These are phyloP conservation scores for Grallaria varia DNA, from an alignment of 2,113 vertebrate genomes.

Conservation along the genomic window DNA sequence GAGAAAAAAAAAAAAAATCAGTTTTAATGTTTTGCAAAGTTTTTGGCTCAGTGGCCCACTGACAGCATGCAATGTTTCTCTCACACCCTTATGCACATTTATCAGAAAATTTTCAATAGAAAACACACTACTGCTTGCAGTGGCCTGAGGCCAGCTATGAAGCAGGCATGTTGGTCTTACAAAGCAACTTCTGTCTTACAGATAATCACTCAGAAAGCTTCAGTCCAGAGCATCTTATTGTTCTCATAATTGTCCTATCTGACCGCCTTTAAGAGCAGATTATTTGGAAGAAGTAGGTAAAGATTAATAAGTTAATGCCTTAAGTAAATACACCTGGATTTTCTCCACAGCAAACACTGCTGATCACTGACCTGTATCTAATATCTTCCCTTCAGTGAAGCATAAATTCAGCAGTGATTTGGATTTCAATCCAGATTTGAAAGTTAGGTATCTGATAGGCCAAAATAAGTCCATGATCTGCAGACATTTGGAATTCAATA, in stretches of 20 bases:
- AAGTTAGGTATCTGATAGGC: not conserved
- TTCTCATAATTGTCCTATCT: not conserved
- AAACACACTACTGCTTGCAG: not conserved
- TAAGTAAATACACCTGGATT: conserved; percentile 30
- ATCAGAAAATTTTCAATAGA: not conserved
- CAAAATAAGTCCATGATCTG: not conserved
- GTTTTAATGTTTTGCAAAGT: not conserved
- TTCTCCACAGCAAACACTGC: not conserved
- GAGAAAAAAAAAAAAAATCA: not conserved
- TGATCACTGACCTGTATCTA: conserved; percentile 10
- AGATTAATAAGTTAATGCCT: conserved; percentile 29
- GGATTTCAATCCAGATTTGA: not conserved
- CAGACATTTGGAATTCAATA: not conserved
- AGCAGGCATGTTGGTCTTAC: not conserved
- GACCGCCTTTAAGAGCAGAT: not conserved
- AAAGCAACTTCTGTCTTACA: not conserved
- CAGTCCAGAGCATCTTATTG: not conserved
- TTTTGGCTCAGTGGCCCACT: not conserved
- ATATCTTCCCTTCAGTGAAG: not conserved
- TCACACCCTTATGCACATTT: not conserved
- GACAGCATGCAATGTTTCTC: not conserved
- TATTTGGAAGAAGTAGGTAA: conserved; percentile 9
- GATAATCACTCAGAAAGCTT: not conserved
- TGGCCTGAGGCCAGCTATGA: not conserved
- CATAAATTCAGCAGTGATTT: conserved; percentile 12